Conservation (phyloP, 2,113 vertebrate genomes). For the Eulacestoma nigropectus region DNA sequence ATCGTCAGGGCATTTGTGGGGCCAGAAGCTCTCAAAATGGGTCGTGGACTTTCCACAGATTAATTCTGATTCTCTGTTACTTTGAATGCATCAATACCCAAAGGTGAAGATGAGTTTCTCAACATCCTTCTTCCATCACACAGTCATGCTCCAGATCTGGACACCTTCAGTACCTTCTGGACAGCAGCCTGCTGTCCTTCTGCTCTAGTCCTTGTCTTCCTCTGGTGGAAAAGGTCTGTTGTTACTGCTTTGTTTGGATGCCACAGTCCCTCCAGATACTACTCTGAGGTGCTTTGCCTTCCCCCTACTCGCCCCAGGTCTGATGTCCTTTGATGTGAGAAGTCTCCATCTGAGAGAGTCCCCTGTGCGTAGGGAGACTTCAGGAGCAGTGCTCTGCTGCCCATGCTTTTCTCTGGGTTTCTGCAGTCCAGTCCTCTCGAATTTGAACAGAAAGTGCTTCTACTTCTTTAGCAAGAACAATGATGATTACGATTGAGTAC, state of each 20-base stretch:
- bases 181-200: background rate
- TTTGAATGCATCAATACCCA: background rate
- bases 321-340: background rate
- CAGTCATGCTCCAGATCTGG: background rate
- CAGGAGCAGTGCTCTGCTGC: background rate
- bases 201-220: background rate
- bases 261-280: background rate
- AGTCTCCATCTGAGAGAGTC: background rate
- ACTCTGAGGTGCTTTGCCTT: background rate
- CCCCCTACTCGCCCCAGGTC: background rate
- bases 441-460: background rate
- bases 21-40: background rate
- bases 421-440: background rate
- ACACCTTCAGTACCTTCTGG: background rate
- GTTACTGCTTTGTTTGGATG: background rate
- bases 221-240: background rate
- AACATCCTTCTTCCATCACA: background rate
- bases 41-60: background rate
- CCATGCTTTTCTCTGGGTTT: background rate
- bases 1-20: rapidly evolving
- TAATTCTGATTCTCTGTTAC: background rate
- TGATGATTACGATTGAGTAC: background rate
- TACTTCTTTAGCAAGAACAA: background rate
- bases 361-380: background rate
- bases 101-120: background rate